Conservation (phyloP, 2,888 invertebrate genomes). For the Metellina segmentata region DNA sequence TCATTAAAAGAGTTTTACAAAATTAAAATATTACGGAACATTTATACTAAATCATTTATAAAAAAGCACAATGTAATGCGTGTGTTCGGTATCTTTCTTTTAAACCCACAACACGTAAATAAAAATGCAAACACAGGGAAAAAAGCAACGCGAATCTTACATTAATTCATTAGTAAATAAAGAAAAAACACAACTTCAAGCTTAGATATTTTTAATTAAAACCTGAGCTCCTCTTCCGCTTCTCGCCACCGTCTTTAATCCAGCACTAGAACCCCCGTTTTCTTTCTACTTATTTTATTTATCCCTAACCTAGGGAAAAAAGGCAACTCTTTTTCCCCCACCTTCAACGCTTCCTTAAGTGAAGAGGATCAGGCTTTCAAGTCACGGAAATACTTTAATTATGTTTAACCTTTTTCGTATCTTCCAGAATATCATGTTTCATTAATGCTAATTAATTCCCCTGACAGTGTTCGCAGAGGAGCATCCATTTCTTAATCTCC, state of each 20-base stretch:
- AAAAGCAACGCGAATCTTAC: too few species aligned
- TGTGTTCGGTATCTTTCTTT: too few species aligned
- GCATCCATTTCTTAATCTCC: constrained; percentile 26
- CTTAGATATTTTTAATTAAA: background rate
- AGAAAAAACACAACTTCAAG: background rate
- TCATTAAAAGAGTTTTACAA: too few species aligned
- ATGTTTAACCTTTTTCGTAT: constrained; percentile 14
- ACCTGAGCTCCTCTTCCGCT: background rate
- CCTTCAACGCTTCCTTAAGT: background rate
- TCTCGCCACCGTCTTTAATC: too few species aligned
- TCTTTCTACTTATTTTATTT: background rate
- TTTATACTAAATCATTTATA: too few species aligned
- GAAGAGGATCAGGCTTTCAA: background rate
- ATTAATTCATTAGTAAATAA: background rate
- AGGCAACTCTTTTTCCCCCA: background rate
- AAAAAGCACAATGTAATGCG: too few species aligned
- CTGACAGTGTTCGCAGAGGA: background rate
- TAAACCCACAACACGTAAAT: too few species aligned
- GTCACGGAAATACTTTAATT: constrained; percentile 49
- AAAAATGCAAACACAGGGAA: too few species aligned
- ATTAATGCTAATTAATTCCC: constrained; percentile 51
- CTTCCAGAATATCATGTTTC: constrained; percentile 35
- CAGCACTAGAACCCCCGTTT: too few species aligned
- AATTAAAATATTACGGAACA: too few species aligned
- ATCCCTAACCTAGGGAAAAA: background rate